These are phyloP conservation scores for Pangasianodon gigas DNA, from an alignment of 2,113 vertebrate species.

Conservation along the genomic window DNA sequence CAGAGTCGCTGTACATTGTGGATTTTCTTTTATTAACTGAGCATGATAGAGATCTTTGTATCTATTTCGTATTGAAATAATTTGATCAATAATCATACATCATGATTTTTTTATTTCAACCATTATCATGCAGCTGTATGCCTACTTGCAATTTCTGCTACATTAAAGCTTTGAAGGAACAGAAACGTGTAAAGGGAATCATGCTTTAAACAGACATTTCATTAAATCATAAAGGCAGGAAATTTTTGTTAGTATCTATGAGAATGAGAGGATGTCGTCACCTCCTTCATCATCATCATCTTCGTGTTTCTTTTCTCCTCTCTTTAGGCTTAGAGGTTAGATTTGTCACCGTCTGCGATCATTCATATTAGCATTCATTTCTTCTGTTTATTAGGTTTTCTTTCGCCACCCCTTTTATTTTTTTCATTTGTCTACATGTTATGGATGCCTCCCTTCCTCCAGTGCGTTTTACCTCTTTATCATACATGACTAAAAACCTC, in stretches of 20 bases:
- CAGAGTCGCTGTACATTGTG: background rate
- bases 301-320: background rate
- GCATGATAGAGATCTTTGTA: background rate
- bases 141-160: background rate
- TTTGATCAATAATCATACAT: background rate
- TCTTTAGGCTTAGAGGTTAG: background rate
- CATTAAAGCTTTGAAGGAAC: background rate
- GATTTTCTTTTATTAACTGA: background rate
- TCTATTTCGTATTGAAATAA: background rate
- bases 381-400: background rate
- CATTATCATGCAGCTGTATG: background rate
- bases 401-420: background rate
- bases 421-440: background rate
- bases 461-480: constrained; percentile 25
- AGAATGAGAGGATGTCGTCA: background rate
- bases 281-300: background rate
- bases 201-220: background rate
- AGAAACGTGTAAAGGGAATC: background rate
- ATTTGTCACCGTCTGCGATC: background rate
- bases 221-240: too few species aligned
- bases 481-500: constrained; percentile 16
- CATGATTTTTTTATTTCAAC: background rate
- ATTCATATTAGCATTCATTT: background rate
- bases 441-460: background rate
- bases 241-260: too few species aligned